These are phyloP conservation scores for Sepiola atlantica DNA, from an alignment of 2,888 invertebrate genomes.

Conservation along the genomic window DNA sequence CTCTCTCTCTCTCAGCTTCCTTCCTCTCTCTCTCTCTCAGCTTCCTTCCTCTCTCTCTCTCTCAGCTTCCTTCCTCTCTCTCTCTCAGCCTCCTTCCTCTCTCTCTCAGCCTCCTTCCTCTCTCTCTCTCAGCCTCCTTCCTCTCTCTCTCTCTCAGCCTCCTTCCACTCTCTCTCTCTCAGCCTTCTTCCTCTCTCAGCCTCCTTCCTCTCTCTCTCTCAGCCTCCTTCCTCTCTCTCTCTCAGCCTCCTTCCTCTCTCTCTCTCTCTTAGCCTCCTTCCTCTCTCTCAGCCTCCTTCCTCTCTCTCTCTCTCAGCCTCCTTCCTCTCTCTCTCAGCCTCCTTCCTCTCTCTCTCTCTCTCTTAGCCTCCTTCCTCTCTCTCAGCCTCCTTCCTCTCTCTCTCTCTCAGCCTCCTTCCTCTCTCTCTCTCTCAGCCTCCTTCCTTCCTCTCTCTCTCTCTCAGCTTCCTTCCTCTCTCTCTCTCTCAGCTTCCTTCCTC, in stretches of 20 bases:
- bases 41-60: too few species aligned
- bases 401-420: not conserved
- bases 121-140: not conserved
- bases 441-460: not conserved
- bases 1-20: not conserved
- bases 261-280: too few species aligned
- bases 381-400: not conserved
- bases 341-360: not conserved
- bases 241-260: not conserved
- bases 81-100: not conserved
- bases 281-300: not conserved
- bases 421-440: not conserved
- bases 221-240: not conserved
- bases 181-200: not conserved
- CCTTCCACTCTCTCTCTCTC: not conserved
- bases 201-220: not conserved
- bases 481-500: not conserved
- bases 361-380: too few species aligned
- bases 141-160: not conserved
- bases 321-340: not conserved
- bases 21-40: not conserved
- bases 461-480: too few species aligned
- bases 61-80: not conserved
- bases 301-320: not conserved
- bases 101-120: not conserved